Conservation (phyloP, 1,140 invertebrate species). For the Nymphalis io region DNA sequence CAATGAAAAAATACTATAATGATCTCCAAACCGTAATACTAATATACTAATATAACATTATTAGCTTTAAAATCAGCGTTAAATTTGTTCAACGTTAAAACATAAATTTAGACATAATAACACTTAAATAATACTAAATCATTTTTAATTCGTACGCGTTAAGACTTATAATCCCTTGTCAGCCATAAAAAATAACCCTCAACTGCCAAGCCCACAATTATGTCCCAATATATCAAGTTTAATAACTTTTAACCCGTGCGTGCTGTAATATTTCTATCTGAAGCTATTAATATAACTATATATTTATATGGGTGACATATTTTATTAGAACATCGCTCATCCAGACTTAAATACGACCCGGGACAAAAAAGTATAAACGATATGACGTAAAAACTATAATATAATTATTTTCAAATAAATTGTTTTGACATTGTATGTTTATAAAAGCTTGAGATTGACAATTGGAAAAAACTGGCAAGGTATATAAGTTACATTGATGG, state of each 20-base stretch:
- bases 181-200: conserved; percentile 32
- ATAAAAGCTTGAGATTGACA: neutral
- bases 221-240: conserved; percentile 43
- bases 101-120: neutral
- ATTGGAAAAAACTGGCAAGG: neutral
- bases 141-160: conserved; percentile 16
- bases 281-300: conserved; percentile 51
- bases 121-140: conserved; percentile 32
- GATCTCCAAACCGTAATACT: too few relatives aligned
- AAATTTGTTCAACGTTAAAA: neutral
- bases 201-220: conserved; percentile 42
- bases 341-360: conserved; percentile 15
- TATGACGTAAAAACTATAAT: neutral
- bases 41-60: too few relatives aligned
- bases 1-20: too few relatives aligned
- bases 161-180: conserved; percentile 26
- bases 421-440: conserved; percentile 10
- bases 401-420: neutral
- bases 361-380: conserved; percentile 21
- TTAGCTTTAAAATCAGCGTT: neutral
- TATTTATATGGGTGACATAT: conserved; percentile 55
- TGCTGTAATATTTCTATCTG: conserved; percentile 48
- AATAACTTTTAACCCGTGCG: conserved; percentile 36
- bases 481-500: neutral
- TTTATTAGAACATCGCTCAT: conserved; percentile 54